Conservation (phyloP, 2,797 vertebrate species). For the Darevskia nairensis region DNA sequence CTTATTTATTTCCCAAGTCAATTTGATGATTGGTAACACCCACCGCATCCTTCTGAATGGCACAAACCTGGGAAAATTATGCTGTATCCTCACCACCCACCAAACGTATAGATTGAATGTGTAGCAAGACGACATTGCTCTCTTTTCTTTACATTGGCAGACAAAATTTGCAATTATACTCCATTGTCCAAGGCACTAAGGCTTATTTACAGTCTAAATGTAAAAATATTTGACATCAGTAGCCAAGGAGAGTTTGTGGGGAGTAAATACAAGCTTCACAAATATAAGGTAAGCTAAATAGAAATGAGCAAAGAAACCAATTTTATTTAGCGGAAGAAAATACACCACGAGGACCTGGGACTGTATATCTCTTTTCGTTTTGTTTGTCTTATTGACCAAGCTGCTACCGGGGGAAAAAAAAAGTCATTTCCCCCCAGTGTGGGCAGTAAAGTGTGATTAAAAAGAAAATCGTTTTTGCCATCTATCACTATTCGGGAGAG, state of each 20-base stretch:
- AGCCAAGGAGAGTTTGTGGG: not conserved
- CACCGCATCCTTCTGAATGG: too few species aligned
- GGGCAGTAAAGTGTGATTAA: conserved; percentile 20
- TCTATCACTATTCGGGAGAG: conserved; percentile 4
- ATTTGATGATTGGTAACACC: too few species aligned
- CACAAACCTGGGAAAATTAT: not conserved
- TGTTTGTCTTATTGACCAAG: conserved; percentile 27
- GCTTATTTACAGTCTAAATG: not conserved
- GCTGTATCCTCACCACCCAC: not conserved
- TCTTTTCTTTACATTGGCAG: not conserved
- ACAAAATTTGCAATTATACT: conserved; percentile 8
- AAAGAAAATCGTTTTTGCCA: conserved; percentile 27
- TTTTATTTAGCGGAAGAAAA: not conserved
- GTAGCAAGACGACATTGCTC: not conserved
- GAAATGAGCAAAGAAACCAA: not conserved
- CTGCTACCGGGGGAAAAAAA: not conserved
- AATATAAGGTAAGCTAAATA: conserved; percentile 9
- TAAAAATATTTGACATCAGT: not conserved
- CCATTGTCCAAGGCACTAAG: not conserved
- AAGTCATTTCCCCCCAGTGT: not conserved
- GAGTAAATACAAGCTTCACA: not conserved
- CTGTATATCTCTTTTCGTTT: conserved; percentile 13
- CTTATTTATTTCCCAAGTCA: too few species aligned
- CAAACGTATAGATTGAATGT: not conserved
- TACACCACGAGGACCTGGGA: not conserved